Conservation (phyloP, 2,888 invertebrate species). For the Gnatocerus cornutus region DNA sequence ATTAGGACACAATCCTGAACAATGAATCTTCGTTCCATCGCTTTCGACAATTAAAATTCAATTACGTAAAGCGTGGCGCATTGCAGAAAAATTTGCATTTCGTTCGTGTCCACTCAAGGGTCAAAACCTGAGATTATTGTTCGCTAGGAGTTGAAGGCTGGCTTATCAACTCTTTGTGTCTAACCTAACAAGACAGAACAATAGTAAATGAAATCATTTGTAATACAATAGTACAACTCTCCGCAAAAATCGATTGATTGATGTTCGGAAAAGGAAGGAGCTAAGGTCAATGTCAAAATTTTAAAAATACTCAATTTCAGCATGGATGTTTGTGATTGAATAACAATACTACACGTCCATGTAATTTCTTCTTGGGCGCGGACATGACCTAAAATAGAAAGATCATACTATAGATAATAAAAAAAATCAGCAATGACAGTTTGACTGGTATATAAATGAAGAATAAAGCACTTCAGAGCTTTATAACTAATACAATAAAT, state of each 20-base stretch:
- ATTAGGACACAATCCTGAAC: conserved; percentile 41
- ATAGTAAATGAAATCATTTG: conserved; percentile 27
- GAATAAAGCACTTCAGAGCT: not conserved
- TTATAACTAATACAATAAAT: conserved; percentile 11
- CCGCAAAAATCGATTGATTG: conserved; percentile 26
- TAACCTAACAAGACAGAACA: conserved; percentile 23
- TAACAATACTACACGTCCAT: conserved; percentile 22
- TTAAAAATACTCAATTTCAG: conserved; percentile 16
- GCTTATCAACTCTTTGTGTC: conserved; percentile 22
- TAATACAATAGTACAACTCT: conserved; percentile 20
- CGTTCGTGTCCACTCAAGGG: not conserved
- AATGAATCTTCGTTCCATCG: conserved; percentile 27
- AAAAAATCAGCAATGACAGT: conserved; percentile 21
- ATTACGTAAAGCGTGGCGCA: conserved; percentile 25
- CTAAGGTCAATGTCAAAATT: conserved; percentile 31
- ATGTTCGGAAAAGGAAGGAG: conserved; percentile 28
- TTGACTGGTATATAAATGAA: conserved; percentile 6
- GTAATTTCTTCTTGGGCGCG: conserved; percentile 1
- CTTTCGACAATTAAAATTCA: conserved; percentile 34
- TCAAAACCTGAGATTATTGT: not conserved
- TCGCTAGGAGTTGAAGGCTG: conserved; percentile 3
- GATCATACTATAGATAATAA: conserved; percentile 7
- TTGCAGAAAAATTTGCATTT: conserved; percentile 14
- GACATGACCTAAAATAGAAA: conserved; percentile 15
- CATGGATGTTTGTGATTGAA: conserved; percentile 27